phyloP scores from a whole-genome alignment of 1,140 invertebrate species.

The Ceratosolen solmsi region DNA sequence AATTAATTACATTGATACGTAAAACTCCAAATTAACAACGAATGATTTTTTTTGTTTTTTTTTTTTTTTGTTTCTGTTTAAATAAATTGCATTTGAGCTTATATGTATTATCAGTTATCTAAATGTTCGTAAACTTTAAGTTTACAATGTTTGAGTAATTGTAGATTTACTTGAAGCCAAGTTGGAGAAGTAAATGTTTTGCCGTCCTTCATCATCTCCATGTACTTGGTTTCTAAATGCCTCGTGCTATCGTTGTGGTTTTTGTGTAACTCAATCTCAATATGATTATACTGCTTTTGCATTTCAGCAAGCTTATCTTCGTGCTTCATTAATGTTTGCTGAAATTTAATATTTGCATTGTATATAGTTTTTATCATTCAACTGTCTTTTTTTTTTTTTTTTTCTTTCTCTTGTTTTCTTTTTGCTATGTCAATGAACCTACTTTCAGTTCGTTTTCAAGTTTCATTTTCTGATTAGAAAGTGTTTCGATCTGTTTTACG shows the following conservation, averaged over 20 bases:
- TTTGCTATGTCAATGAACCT: slow-evolving; percentile 27
- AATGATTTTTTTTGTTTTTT: too few species aligned
- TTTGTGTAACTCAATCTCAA: slow-evolving; percentile 34
- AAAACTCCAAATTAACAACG: too few species aligned
- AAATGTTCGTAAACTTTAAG: neutral
- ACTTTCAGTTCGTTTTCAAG: slow-evolving; percentile 39
- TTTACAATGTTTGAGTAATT: neutral
- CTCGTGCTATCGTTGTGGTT: slow-evolving; percentile 50
- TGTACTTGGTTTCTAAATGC: slow-evolving; percentile 42
- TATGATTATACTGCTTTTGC: slow-evolving; percentile 44
- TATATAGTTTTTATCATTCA: slow-evolving; percentile 9
- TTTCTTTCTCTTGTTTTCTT: too few species aligned
- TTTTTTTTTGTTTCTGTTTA: too few species aligned
- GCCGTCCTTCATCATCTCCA: slow-evolving; percentile 31
- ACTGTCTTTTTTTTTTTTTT: slow-evolving; percentile 30
- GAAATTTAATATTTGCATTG: slow-evolving; percentile 27
- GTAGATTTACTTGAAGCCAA: slow-evolving; percentile 37
- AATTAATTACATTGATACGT: too few species aligned
- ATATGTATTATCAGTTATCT: too few species aligned
- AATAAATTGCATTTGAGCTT: too few species aligned
- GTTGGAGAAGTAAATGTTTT: slow-evolving; percentile 6
- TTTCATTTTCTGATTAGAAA: slow-evolving; percentile 17
- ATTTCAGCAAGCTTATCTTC: slow-evolving; percentile 41
- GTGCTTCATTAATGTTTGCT: slow-evolving; percentile 45
- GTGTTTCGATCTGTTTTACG: neutral